Conservation (phyloP, 2,888 invertebrate genomes). For the Lycophotia porphyrea region DNA sequence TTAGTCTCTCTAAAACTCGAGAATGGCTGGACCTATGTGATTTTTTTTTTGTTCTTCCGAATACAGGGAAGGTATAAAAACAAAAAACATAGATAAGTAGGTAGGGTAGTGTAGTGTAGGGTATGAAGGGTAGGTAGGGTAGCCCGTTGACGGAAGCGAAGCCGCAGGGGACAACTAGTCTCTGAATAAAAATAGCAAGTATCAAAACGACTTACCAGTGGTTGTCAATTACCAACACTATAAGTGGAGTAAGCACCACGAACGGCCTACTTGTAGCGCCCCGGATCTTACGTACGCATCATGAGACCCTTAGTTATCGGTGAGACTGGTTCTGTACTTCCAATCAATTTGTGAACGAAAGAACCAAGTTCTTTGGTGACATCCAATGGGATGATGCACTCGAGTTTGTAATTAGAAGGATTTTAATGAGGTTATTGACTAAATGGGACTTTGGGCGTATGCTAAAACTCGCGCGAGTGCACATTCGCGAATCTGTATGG, state of each 20-base stretch:
- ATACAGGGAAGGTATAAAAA: too few relatives aligned
- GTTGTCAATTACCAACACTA: conserved; percentile 78
- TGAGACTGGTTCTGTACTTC: conserved; percentile 66
- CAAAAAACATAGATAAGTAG: too few relatives aligned
- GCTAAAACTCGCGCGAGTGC: neutral
- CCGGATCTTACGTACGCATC: conserved; percentile 66
- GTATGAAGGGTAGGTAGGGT: too few relatives aligned
- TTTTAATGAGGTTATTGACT: conserved; percentile 8
- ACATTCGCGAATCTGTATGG: neutral
- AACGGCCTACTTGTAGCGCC: conserved; percentile 70
- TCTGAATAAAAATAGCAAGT: conserved; percentile 58
- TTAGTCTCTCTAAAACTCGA: too few relatives aligned
- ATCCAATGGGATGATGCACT: conserved; percentile 3
- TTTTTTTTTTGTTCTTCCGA: too few relatives aligned
- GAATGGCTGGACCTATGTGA: too few relatives aligned
- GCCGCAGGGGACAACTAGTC: too few relatives aligned
- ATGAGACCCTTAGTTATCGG: conserved; percentile 78
- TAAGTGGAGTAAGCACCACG: conserved; percentile 76
- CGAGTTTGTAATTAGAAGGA: conserved; percentile 16
- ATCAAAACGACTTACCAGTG: conserved; percentile 71
- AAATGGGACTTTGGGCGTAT: neutral
- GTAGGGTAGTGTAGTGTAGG: too few relatives aligned
- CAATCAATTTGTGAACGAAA: conserved; percentile 6
- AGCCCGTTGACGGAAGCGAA: too few relatives aligned
- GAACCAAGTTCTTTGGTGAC: conserved; percentile 7